Conservation (phyloP, 2,888 invertebrate species). For the Polydrusus cervinus region DNA sequence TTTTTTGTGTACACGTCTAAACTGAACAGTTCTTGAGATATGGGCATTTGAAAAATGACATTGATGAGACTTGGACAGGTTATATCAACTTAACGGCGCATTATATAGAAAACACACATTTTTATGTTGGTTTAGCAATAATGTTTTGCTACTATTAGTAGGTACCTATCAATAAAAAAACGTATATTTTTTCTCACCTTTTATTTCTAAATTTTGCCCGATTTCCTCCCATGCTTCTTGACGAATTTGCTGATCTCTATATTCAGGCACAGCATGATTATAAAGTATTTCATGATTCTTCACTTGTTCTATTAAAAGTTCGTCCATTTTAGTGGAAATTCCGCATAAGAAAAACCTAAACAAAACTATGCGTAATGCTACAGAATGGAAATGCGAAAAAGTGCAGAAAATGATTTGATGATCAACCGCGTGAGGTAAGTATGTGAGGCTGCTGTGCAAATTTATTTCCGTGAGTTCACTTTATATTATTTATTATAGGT, state of each 20-base stretch:
- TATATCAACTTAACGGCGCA: no score
- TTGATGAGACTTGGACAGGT: no score
- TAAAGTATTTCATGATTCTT: background rate
- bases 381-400: background rate
- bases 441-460: background rate
- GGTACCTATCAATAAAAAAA: no score
- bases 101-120: no score
- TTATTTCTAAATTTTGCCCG: background rate
- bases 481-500: no score
- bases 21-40: no score
- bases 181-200: background rate
- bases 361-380: background rate
- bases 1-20: no score
- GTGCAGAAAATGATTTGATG: conserved; percentile 1
- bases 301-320: conserved; percentile 2
- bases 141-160: no score
- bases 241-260: background rate
- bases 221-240: conserved; percentile 2
- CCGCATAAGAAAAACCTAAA: background rate
- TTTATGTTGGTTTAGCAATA: no score
- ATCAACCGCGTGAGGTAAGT: background rate
- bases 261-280: background rate
- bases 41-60: no score
- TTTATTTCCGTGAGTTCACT: background rate
- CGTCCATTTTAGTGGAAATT: background rate